Base-by-base conservation (phyloP, 2,888 invertebrate genomes). In the Dryocosmus kuriphilus region DNA sequence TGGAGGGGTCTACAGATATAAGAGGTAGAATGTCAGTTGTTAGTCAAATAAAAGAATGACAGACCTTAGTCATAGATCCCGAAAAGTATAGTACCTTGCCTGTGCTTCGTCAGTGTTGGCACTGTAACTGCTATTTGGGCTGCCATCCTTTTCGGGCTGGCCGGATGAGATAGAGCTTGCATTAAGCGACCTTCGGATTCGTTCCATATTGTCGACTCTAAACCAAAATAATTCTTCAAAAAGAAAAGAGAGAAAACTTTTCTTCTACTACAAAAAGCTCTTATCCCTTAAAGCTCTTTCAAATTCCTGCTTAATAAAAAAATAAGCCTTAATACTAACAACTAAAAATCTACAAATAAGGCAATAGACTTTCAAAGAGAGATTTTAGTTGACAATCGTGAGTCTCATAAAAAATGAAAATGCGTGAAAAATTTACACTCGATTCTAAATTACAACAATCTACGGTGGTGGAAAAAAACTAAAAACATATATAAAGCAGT, bases 121-220 rank as follows among this genome's bases (percentile, higher is more conserved):
- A 80, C 86, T 85, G 83, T 89, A 89, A 84, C 91, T 90, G 83
- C 91, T 91, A 74, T 90, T 90, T 3, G 92, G 92, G 83, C 92
- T 92, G 76, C 92, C 90, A 71, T 92, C 92, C 92, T 88, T 75
- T 92, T 93, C 0, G 97, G 97, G 83, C 97, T 97, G 83, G 95
- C 95, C 19, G 97, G 96, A 80, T 98, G 98, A 86, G 97, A 97
- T 77, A 98, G 94, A 62, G 98, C 98, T 92, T 97, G 96, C 93
- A 97, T 95, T 80, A 98, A 93, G 83, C 96, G 94, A 32, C 96
- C 96, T 91, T 97, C 97, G 46, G 97, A 95, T 92, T 97, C 97
- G 90, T 96, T 96, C 96, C 97, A 97, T 88, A 98, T 96, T 90
- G 95, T 96, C 82, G 96, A 95, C 92, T 95, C 92, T 6, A 89